Evolutionary conservation across 1,140 invertebrate species (phyloP), one percentile per base, ranked within the genome.

Genomic region (Orussus abietinus): DNA sequence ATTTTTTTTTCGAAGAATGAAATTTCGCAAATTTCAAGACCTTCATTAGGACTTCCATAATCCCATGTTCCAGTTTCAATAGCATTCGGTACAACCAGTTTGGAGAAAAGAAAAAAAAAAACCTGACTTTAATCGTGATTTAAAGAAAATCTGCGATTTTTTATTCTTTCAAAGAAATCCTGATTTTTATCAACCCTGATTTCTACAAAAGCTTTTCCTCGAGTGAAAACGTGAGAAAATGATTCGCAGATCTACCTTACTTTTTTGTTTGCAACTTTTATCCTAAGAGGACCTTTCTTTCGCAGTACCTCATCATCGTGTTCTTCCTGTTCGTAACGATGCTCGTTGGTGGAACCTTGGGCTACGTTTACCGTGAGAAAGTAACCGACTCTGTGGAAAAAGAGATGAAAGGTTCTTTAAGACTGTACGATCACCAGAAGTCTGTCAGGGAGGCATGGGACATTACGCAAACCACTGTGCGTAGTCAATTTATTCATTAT

Each of bases 281-380:
- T 20, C 20, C n/a, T n/a, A n/a, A n/a, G n/a, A n/a, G 10, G 41
- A 46, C 60, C 58, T 56, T 60, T 55, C 57, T 30, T 64, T 79
- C 82, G 15, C 75, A 92, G 88, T 93, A 93, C 66, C 90, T 90
- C 66, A 86, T 92, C 53, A 76, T 90, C 11, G 77, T 93, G 15
- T 83, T 92, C 52, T 75, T 92, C 42, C 81, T 93, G 38, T 92
- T 92, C 64, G 85, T 93, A 38, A 85, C 85, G 36, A 85, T 93
- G 80, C 68, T 93, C 44, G 84, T 93, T 50, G 90, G 90, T 13
- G 91, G 90, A 11, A 87, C 93, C 37, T 74, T 95, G 22, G 88
- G 87, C 15, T 93, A 91, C 58, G 88, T 94, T 20, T 94, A 92
- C 69, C 78, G 86, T 32, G 84, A 83, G 47, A 84, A 90, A 62